phyloP scores from a whole-genome alignment of 2,888 invertebrate genomes.

The Drosophila pseudotalamancana region DNA sequence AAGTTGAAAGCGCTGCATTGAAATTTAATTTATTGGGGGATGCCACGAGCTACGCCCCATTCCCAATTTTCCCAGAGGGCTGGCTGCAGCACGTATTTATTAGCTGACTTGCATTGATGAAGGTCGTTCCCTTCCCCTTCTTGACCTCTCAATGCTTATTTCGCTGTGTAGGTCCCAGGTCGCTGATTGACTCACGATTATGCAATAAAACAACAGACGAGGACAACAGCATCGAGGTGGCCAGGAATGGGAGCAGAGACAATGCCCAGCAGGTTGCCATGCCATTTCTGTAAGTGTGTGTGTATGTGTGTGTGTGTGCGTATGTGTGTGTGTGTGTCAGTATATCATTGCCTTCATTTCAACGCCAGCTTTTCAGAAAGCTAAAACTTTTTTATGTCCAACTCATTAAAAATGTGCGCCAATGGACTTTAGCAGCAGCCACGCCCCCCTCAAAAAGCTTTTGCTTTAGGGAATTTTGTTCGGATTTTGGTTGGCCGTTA shows the following conservation, averaged over 20 bases:
- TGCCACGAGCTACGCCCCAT: constrained; percentile 1
- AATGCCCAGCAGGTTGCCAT: constrained; percentile 38
- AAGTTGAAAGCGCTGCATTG: constrained; percentile 48
- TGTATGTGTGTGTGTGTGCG: not conserved
- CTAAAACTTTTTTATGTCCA: constrained; percentile 79
- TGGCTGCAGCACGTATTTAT: constrained; percentile 77
- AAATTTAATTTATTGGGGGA: constrained; percentile 60
- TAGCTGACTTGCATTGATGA: constrained; percentile 74
- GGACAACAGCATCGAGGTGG: constrained; percentile 41
- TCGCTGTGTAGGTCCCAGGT: constrained; percentile 25
- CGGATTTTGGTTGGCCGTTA: constrained; percentile 16
- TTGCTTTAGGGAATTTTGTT: constrained; percentile 43
- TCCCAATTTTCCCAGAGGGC: constrained; percentile 6
- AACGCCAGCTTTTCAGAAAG: constrained; percentile 70
- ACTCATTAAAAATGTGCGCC: constrained; percentile 79
- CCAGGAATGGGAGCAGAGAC: constrained; percentile 41
- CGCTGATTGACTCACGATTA: constrained; percentile 81
- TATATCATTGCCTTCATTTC: constrained; percentile 68
- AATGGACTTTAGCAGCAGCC: constrained; percentile 55
- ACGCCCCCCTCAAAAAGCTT: constrained; percentile 30
- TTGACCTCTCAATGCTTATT: not conserved
- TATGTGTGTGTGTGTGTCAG: constrained; percentile 21
- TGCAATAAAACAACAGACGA: constrained; percentile 76
- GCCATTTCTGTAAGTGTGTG: not conserved
- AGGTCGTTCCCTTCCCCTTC: constrained; percentile 35